These are phyloP conservation scores for Heterodera filipjevi DNA, from an alignment of 2,888 invertebrate species.

Conservation along the genomic window DNA sequence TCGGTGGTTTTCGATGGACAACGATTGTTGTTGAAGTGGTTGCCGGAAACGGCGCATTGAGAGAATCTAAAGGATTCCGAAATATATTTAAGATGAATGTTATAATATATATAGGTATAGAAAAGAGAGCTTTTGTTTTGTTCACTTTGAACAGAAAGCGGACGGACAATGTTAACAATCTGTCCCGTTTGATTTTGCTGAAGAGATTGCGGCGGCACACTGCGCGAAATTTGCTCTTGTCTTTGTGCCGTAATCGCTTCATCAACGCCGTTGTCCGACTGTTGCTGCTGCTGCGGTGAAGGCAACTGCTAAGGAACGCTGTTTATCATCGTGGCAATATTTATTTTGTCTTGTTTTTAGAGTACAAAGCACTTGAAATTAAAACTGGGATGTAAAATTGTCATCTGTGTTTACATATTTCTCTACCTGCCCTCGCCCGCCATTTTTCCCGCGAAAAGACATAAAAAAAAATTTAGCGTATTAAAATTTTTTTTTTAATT, in stretches of 20 bases:
- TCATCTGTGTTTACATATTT: too few relatives aligned
- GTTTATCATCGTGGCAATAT: too few relatives aligned
- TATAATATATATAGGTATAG: too few relatives aligned
- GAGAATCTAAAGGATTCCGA: background rate
- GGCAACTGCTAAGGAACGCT: background rate
- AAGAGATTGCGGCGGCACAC: background rate
- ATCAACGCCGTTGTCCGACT: background rate
- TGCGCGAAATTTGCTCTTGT: slow-evolving; percentile 3
- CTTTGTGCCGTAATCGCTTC: background rate
- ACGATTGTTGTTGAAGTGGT: background rate
- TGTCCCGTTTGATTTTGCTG: background rate
- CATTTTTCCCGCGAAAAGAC: too few relatives aligned
- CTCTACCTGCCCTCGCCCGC: too few relatives aligned
- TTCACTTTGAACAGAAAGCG: background rate
- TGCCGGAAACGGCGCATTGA: background rate
- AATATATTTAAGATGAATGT: background rate
- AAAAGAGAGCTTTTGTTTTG: background rate
- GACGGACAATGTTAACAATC: slow-evolving; percentile 1
- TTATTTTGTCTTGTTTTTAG: too few relatives aligned
- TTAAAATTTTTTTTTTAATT: too few relatives aligned
- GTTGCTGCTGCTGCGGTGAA: background rate
- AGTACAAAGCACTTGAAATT: too few relatives aligned
- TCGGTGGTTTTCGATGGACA: background rate
- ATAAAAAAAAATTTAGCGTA: too few relatives aligned
- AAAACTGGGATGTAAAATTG: too few relatives aligned